A percentile compares a stretch with the other conserved stretches of the same genome.
Evolutionary conservation across 1,140 invertebrate genomes (phyloP).

Genomic region (Bradynema listronoti): DNA sequence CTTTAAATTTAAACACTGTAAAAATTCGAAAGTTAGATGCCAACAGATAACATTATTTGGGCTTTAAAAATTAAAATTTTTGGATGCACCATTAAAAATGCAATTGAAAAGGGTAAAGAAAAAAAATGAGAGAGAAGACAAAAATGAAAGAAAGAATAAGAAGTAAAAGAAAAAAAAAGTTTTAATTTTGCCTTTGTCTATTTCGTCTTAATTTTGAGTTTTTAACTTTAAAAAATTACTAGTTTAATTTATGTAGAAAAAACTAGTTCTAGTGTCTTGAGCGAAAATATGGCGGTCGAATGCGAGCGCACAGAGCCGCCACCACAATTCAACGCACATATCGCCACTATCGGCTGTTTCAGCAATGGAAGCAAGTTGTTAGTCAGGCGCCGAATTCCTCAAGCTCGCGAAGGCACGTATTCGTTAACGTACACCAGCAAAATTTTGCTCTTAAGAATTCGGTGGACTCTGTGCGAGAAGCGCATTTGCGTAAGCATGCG

Average conservation of each 20-base stretch:
- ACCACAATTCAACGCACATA: slow-evolving; percentile 20
- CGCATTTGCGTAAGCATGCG: slow-evolving; percentile 15
- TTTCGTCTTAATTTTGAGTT: no score
- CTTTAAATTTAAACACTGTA: no score
- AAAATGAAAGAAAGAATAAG: no score
- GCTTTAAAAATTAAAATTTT: no score
- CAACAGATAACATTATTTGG: no score
- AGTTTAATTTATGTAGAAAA: not conserved
- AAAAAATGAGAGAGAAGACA: no score
- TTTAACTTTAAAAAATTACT: not conserved
- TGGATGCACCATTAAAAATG: no score
- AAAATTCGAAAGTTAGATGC: no score
- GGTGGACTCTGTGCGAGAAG: not conserved
- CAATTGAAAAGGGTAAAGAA: no score
- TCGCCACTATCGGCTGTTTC: slow-evolving; percentile 13
- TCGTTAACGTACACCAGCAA: not conserved
- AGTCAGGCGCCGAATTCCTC: not conserved
- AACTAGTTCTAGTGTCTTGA: slow-evolving; percentile 17
- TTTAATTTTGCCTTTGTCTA: no score
- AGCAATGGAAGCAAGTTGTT: slow-evolving; percentile 12
- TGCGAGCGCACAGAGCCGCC: slow-evolving; percentile 17
- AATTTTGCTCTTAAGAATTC: not conserved
- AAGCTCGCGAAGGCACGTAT: not conserved
- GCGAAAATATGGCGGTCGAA: slow-evolving; percentile 20
- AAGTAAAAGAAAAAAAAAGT: no score